Conservation (phyloP, 2,113 vertebrate species). For the Rhea pennata region DNA sequence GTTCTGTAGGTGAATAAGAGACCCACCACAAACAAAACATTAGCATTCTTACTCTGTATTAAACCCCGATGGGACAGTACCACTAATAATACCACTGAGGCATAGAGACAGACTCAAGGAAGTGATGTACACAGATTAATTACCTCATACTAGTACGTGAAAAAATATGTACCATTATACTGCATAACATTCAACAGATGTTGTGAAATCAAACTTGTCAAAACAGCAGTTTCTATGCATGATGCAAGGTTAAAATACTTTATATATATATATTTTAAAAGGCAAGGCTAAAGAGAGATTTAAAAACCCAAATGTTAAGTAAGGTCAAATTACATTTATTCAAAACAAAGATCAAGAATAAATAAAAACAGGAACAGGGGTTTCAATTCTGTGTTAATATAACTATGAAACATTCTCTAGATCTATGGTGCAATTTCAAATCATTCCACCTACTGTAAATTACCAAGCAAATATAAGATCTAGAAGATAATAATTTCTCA, state of each 20-base stretch:
- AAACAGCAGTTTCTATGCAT: constrained; percentile 18
- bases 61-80: constrained; percentile 19
- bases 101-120: constrained; percentile 19
- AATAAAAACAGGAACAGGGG: not conserved
- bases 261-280: not conserved
- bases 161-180: constrained; percentile 30
- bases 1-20: constrained; percentile 69
- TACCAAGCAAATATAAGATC: not conserved
- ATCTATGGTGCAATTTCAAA: not conserved
- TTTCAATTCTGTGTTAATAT: not conserved
- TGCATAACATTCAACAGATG: constrained; percentile 71
- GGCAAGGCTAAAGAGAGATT: not conserved
- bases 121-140: constrained; percentile 64
- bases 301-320: not conserved
- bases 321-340: not conserved
- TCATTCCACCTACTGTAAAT: not conserved
- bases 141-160: constrained; percentile 27
- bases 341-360: constrained; percentile 3
- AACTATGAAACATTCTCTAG: not conserved
- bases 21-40: constrained; percentile 69
- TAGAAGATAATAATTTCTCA: not conserved
- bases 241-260: constrained; percentile 42
- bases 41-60: constrained; percentile 5
- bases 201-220: constrained; percentile 62
- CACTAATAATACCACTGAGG: constrained; percentile 29